Evolutionary conservation across 2,113 vertebrate genomes (phyloP), one percentile per base, ranked within the genome.

Genomic region (Nycticebus coucang): DNA sequence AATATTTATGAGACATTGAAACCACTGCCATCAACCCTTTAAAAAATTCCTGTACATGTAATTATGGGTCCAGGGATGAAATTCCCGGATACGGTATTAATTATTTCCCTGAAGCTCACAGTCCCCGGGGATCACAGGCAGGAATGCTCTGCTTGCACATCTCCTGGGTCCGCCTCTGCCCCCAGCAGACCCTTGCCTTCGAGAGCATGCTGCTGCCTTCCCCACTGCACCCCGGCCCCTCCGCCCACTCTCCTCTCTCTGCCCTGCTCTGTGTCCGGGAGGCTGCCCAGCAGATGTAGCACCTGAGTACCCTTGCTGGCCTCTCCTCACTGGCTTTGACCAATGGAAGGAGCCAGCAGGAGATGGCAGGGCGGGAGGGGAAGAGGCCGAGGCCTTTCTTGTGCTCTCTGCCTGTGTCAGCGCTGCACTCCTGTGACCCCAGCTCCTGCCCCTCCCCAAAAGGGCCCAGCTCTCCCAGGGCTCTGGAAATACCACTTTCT

Each of bases 1-100:
- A 89, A 94, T 71, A 97, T 95, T 95, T 91, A 95, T 89, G 94
- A 97, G 91, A 95, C 89, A 91, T 93, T 95, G 95, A 95, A 95
- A 95, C 79, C 79, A 91, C 62, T 66, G 87, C 82, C 89, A 55
- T 72, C 33, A 75, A 78, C 60, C 90, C 69, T 94, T 96, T 81
- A 78, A 87, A 95, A 95, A 86, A 93, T 94, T 91, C 89, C 91
- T 95, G 64, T 74, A 86, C 28, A 18, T 91, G 94, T 96, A 96
- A 97, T 96, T 94, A 95, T 7, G 57, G 89, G 89, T 83, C n/a
- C 78, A 95, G 79, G 35, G 83, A 91, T 89, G 86, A 66, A 50
- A 91, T 93, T 96, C 94, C 92, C 96, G 95, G 91, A 86, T 93
- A 17, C 26, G 33, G 86, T 89, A 62, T 93, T 77, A 91, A 97